Evolutionary conservation across 2,113 vertebrate species (phyloP).

Genomic region (Theropithecus gelada): DNA sequence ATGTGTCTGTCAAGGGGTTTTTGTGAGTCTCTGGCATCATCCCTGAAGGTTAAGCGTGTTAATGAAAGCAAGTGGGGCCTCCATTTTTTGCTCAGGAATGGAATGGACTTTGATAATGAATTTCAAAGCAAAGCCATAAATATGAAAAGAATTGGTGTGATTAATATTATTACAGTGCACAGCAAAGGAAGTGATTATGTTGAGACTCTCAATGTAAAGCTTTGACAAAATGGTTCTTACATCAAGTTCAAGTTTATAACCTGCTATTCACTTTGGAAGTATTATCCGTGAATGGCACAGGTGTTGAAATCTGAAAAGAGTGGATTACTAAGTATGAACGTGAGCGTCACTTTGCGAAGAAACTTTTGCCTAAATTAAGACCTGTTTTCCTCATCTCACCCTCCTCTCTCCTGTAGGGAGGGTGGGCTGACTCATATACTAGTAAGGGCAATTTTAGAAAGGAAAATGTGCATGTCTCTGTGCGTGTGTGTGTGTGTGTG

Average conservation of each 20-base stretch:
- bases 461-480: not conserved
- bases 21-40: constrained; percentile 4
- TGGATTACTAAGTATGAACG: not conserved
- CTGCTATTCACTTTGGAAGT: not conserved
- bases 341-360: not conserved
- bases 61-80: not conserved
- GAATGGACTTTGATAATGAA: constrained; percentile 34
- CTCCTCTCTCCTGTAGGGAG: not conserved
- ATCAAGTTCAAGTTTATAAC: not conserved
- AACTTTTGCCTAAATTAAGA: not conserved
- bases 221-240: constrained; percentile 41
- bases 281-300: constrained; percentile 1
- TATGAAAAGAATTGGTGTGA: constrained; percentile 62
- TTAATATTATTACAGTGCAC: constrained; percentile 67
- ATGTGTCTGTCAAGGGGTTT: constrained; percentile 42
- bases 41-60: constrained; percentile 21
- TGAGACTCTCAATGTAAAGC: constrained; percentile 54
- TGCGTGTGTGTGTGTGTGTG: not conserved
- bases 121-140: constrained; percentile 52
- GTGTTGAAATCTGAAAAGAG: constrained; percentile 36
- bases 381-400: not conserved
- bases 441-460: not conserved
- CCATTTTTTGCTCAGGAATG: constrained; percentile 37
- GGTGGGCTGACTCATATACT: not conserved
- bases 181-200: constrained; percentile 60